Evolutionary conservation across 2,888 invertebrate species (phyloP), one percentile per base, ranked within the genome.

Genomic region (Holacanthella duospinosa): DNA sequence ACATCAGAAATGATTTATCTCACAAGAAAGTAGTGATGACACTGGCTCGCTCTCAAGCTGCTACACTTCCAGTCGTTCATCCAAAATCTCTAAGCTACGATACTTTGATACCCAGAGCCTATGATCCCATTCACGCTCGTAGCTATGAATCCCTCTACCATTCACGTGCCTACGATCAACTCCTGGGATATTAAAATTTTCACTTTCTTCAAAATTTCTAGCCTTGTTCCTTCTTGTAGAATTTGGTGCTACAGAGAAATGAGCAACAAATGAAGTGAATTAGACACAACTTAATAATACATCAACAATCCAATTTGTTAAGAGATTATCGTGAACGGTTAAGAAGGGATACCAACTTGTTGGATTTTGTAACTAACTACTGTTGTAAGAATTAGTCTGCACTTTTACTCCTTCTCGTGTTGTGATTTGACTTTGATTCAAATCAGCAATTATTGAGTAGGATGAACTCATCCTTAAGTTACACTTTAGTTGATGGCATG

Each of bases 1-100:
- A 78, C 36, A 72, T 80, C 63, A 72, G 79, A 62, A 77, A 78
- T 57, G 80, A 81, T 68, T 75, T 80, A 64, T 76, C 77, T 25
- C 79, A 80, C 74, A 79, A 79, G 74, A 80, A 80, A 73, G 79
- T 79, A 59, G 78, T 78, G 65, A 75, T 80, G 72, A 77, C 78
- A 26, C 70, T 78, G 66, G 76, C 77, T 27, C 71, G 79, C 60
- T 76, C 77, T 55, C 78, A 78, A 67, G 69, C 58, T 12, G 63
- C 66, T 2, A 66, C 66, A 28, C 43, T 66, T n/a, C 66, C 66
- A 48, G 58, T 58, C 29, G 63, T 65, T 29, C 64, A 64, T 21
- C 48, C 48, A n/a, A 27, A 29, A 55, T 4, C 28, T 25, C 29
- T 28, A n/a, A 9, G 4, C 6, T 27, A 25, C 24, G 25, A 27